Evolutionary conservation across 2,797 vertebrate genomes (phyloP).

Genomic region (Lerista edwardsae): DNA sequence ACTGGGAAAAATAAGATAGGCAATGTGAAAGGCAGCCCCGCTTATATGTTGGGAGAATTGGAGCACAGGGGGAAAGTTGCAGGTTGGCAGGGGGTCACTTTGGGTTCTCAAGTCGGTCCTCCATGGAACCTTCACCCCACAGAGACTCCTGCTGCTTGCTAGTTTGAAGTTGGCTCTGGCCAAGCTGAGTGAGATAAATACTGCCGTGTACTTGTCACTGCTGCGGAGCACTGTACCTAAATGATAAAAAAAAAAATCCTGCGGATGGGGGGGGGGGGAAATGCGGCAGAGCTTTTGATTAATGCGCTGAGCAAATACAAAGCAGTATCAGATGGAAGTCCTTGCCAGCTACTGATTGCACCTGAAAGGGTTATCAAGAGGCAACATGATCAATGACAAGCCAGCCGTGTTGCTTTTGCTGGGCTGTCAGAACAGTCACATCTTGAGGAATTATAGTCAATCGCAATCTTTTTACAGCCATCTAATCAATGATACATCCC

Average conservation of each 20-base stretch:
- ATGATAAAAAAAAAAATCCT: background rate
- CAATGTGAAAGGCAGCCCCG: background rate
- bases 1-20: background rate
- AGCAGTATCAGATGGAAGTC: background rate
- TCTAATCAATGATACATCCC: conserved; percentile 24
- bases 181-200: conserved; percentile 1
- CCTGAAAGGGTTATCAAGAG: conserved; percentile 20
- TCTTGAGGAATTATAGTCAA: background rate
- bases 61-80: background rate
- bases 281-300: conserved; percentile 4
- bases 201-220: background rate
- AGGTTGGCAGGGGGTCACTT: background rate
- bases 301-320: conserved; percentile 13
- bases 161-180: background rate
- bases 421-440: conserved; percentile 1
- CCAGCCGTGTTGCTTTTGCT: background rate
- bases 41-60: background rate
- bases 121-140: background rate
- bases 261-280: too few species aligned
- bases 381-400: conserved; percentile 15
- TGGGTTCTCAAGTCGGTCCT: background rate
- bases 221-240: background rate
- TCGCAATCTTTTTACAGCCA: conserved; percentile 34
- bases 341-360: background rate
- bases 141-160: background rate